These are phyloP conservation scores for Cyrtorhinus lividipennis DNA, from an alignment of 1,140 invertebrate genomes.

Conservation along the genomic window DNA sequence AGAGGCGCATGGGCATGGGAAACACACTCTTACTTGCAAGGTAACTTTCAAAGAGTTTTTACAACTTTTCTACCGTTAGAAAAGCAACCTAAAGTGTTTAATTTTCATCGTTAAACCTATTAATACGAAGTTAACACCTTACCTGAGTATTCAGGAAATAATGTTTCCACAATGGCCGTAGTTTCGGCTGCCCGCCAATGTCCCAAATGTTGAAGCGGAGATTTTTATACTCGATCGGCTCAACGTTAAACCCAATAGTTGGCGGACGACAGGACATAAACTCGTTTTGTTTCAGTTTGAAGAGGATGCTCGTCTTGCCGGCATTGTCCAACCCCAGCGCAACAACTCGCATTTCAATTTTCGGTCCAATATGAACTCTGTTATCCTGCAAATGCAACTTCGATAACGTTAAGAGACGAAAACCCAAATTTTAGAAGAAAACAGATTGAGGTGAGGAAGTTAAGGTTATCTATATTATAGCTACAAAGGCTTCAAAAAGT, in stretches of 20 bases:
- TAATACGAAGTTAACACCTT: too few relatives aligned
- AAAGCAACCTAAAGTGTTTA: too few relatives aligned
- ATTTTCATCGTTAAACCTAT: too few relatives aligned
- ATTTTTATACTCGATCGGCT: conserved; percentile 43
- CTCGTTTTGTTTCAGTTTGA: conserved; percentile 43
- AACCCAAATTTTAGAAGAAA: too few relatives aligned
- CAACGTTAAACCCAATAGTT: conserved; percentile 45
- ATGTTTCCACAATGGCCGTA: conserved; percentile 42
- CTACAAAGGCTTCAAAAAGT: too few relatives aligned
- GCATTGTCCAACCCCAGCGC: conserved; percentile 39
- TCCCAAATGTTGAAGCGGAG: conserved; percentile 44
- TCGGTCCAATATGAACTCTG: conserved; percentile 46
- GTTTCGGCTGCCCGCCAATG: conserved; percentile 42
- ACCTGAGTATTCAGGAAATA: conserved; percentile 41
- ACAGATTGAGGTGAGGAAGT: too few relatives aligned
- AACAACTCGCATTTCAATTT: conserved; percentile 47
- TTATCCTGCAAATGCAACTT: conserved; percentile 40
- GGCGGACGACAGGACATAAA: conserved; percentile 36
- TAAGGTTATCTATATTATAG: too few relatives aligned
- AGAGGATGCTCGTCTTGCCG: conserved; percentile 48
- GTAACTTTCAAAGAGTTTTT: too few relatives aligned
- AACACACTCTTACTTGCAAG: too few relatives aligned
- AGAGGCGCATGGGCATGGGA: too few relatives aligned
- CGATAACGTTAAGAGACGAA: too few relatives aligned
- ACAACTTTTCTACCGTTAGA: too few relatives aligned